Evolutionary conservation across 2,888 invertebrate genomes (phyloP).

Genomic region (Meta bourneti): DNA sequence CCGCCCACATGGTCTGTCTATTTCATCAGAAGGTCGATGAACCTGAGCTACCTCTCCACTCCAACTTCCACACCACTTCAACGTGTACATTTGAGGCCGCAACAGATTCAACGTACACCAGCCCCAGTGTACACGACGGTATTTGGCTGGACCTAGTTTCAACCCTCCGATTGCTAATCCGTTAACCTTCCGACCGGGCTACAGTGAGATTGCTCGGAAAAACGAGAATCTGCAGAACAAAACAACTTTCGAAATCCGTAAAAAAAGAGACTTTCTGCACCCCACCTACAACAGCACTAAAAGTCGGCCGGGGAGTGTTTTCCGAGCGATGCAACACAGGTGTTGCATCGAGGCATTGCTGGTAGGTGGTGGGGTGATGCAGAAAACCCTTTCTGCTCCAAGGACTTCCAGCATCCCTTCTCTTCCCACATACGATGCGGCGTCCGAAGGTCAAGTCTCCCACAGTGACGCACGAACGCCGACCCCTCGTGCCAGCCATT

Average conservation of each 20-base stretch:
- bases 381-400: constrained; percentile 44
- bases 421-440: constrained; percentile 23
- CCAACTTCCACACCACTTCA: too few relatives aligned
- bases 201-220: neutral
- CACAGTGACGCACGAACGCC: neutral
- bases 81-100: neutral
- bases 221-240: neutral
- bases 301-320: neutral
- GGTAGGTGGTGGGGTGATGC: constrained; percentile 28
- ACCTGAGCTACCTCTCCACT: too few relatives aligned
- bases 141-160: too few relatives aligned
- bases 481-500: neutral
- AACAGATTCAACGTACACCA: too few relatives aligned
- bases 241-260: neutral
- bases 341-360: neutral
- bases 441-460: constrained; percentile 6
- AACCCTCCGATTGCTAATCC: too few relatives aligned
- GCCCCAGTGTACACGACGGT: too few relatives aligned
- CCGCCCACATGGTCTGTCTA: too few relatives aligned
- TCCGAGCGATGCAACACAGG: neutral
- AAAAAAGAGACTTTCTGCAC: neutral
- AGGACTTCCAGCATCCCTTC: constrained; percentile 18
- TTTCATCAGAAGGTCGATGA: too few relatives aligned
- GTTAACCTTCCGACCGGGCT: too few relatives aligned
- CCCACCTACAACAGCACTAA: neutral